Evolutionary conservation across 2,888 invertebrate species (phyloP).

Genomic region (Dryococelus australis): DNA sequence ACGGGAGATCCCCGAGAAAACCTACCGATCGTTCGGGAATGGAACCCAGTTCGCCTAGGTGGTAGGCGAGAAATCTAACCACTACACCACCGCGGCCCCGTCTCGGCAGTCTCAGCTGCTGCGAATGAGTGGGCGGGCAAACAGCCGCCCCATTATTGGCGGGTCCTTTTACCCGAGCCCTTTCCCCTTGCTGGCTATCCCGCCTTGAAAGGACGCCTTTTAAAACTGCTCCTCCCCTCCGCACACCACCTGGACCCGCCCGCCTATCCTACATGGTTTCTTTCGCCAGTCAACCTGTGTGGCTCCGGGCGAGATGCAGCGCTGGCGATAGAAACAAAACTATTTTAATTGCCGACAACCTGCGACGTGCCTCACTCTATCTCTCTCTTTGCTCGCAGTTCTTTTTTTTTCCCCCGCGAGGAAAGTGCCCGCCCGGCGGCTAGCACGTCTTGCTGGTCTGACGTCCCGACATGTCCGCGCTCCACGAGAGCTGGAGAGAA

Average conservation of each 20-base stretch:
- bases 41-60: too few relatives aligned
- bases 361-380: neutral
- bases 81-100: too few relatives aligned
- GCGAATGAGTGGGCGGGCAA: too few relatives aligned
- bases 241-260: neutral
- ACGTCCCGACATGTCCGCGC: too few relatives aligned
- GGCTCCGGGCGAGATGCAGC: neutral
- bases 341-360: neutral
- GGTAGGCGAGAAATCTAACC: too few relatives aligned
- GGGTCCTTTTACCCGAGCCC: neutral
- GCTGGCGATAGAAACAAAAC: neutral
- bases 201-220: neutral
- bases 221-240: neutral
- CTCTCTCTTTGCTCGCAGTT: neutral
- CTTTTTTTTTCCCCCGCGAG: too few relatives aligned
- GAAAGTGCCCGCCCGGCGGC: too few relatives aligned
- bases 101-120: too few relatives aligned
- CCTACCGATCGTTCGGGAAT: too few relatives aligned
- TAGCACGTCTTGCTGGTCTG: too few relatives aligned
- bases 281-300: neutral
- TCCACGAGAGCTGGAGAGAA: too few relatives aligned
- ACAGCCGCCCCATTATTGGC: neutral
- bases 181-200: neutral
- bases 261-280: neutral
- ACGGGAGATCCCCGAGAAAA: too few relatives aligned